Evolutionary conservation across 30 jellyfish, hydroid and myxozoan genomes (phyloP).

Genomic region (Catostylus mosaicus): DNA sequence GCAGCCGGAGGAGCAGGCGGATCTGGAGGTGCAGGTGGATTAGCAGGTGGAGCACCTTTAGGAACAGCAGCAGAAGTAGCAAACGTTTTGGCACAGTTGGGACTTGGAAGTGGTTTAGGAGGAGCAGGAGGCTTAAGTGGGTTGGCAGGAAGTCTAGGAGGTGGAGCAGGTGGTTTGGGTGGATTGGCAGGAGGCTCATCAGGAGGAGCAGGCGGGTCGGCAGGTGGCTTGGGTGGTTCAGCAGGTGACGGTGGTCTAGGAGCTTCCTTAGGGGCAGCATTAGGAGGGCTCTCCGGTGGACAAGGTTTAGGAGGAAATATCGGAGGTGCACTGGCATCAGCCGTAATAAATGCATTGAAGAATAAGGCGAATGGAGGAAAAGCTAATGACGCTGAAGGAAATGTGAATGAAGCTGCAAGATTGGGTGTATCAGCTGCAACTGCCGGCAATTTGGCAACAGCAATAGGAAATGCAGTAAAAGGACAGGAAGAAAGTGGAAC

Average conservation of each 20-base stretch:
- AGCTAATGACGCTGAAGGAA: conserved; percentile 29
- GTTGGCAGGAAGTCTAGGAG: conserved; percentile 61
- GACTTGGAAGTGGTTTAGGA: conserved; percentile 42
- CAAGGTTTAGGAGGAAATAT: conserved; percentile 19
- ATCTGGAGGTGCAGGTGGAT: conserved; percentile 43
- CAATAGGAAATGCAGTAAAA: conserved; percentile 25
- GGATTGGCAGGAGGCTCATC: conserved; percentile 26
- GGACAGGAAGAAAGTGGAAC: conserved; percentile 25
- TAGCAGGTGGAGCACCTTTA: conserved; percentile 20
- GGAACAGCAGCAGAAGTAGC: conserved; percentile 42
- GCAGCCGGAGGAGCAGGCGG: conserved; percentile 48
- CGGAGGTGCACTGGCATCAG: conserved; percentile 32
- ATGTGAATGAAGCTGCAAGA: conserved; percentile 25
- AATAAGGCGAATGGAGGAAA: conserved; percentile 38
- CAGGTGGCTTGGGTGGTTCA: conserved; percentile 21
- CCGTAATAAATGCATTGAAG: conserved; percentile 6
- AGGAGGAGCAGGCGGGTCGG: conserved; percentile 13
- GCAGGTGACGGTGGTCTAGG: conserved; percentile 44
- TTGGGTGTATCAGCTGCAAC: conserved; percentile 67
- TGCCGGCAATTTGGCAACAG: conserved; percentile 42
- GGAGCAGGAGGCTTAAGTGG: conserved; percentile 61
- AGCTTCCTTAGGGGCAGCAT: conserved; percentile 27
- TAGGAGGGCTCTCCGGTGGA: conserved; percentile 16
- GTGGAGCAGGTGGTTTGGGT: too few species aligned
- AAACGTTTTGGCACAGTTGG: not conserved